Conservation (phyloP, 2,797 vertebrate species). For the Micromesistius poutassou region DNA sequence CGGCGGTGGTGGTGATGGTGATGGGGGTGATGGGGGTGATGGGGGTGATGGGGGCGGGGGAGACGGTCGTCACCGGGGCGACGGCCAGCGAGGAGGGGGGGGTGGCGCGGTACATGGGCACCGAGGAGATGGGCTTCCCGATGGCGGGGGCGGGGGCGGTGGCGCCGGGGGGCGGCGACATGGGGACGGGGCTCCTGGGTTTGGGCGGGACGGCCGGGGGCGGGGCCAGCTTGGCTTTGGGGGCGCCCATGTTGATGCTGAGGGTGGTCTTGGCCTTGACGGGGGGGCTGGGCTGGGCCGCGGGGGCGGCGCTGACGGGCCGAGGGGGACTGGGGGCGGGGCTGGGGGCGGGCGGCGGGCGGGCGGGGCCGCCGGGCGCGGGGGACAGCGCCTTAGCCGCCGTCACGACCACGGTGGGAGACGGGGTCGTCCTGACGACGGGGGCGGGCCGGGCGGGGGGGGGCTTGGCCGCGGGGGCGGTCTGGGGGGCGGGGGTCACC, state of each 20-base stretch:
- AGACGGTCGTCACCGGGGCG: conserved; percentile 24
- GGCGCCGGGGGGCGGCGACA: neutral
- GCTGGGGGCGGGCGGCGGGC: neutral
- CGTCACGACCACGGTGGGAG: conserved; percentile 31
- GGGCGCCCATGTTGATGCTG: conserved; percentile 71
- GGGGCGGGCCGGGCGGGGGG: neutral
- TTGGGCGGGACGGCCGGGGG: conserved; percentile 74
- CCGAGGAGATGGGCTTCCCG: conserved; percentile 77
- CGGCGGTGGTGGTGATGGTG: conserved; percentile 32
- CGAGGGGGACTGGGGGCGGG: neutral
- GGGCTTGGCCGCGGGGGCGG: conserved; percentile 21
- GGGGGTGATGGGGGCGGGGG: conserved; percentile 33
- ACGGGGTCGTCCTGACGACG: neutral
- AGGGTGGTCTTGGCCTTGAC: conserved; percentile 70
- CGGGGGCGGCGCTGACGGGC: conserved; percentile 9
- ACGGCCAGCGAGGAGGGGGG: conserved; percentile 42
- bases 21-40: conserved; percentile 28
- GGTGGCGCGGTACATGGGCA: conserved; percentile 71
- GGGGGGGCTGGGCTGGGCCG: conserved; percentile 17
- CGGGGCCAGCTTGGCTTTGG: conserved; percentile 51
- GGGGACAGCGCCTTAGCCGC: conserved; percentile 38
- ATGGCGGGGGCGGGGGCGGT: conserved; percentile 56
- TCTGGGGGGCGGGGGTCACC: conserved; percentile 20
- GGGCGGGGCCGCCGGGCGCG: neutral
- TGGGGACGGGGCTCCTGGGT: conserved; percentile 66